Evolutionary conservation across 2,797 vertebrate species (phyloP).

Genomic region (Alosa sapidissima): DNA sequence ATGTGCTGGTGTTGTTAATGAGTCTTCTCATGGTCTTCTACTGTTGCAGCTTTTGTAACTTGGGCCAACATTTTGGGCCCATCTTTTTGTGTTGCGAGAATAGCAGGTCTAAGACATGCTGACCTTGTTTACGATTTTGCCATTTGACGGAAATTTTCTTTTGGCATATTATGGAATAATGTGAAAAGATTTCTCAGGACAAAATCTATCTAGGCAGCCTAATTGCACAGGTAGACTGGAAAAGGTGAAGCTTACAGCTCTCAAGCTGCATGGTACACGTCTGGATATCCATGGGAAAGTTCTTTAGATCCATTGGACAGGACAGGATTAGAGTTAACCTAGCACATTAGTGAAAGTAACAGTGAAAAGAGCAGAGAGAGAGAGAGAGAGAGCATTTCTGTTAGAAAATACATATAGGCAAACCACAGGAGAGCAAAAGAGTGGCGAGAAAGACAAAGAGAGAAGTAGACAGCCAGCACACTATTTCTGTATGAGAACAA

Average conservation of each 20-base stretch:
- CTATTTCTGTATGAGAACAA: neutral
- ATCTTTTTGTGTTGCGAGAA: neutral
- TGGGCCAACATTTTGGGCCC: neutral
- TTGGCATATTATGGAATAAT: neutral
- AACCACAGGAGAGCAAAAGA: neutral
- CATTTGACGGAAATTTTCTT: too few relatives aligned
- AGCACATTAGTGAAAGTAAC: conserved; percentile 41
- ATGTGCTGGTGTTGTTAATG: neutral
- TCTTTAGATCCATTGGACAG: conserved; percentile 96
- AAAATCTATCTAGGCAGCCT: neutral
- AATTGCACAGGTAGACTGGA: neutral
- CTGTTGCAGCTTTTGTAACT: neutral
- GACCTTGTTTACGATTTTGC: neutral
- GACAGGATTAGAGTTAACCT: conserved; percentile 91
- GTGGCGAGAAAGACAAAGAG: neutral
- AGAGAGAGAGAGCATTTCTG: conserved; percentile 80
- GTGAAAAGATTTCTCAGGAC: neutral
- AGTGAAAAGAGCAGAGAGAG: neutral
- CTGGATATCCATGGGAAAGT: conserved; percentile 97
- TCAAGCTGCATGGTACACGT: conserved; percentile 94
- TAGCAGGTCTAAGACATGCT: neutral
- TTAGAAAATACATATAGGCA: conserved; percentile 90
- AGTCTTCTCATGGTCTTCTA: neutral
- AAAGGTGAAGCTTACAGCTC: conserved; percentile 83
- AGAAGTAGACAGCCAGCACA: neutral